phyloP scores from a whole-genome alignment of 1,140 invertebrate species.

The Drosophila melanogaster region DNA sequence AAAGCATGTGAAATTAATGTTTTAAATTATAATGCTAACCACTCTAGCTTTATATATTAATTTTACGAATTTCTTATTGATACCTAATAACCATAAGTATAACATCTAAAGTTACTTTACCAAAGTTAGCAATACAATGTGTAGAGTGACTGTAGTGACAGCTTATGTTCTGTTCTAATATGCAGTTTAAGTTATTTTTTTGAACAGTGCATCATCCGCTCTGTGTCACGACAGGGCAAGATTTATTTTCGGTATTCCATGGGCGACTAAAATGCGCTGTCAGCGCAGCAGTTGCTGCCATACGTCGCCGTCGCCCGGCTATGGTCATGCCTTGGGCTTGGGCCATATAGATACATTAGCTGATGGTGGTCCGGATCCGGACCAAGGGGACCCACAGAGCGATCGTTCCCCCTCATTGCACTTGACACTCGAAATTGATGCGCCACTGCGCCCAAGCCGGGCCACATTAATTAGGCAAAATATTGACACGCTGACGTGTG shows the following conservation, averaged over 20 bases:
- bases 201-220: slow-evolving; percentile 14
- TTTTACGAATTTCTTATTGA: too few relatives aligned
- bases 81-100: too few relatives aligned
- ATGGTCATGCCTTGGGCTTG: slow-evolving; percentile 9
- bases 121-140: too few relatives aligned
- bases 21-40: neutral
- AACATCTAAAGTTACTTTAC: too few relatives aligned
- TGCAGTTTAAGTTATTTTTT: too few relatives aligned
- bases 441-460: slow-evolving; percentile 45
- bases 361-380: slow-evolving; percentile 57
- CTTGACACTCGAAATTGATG: slow-evolving; percentile 77
- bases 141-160: too few relatives aligned
- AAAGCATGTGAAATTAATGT: too few relatives aligned
- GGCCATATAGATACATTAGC: slow-evolving; percentile 62
- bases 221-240: slow-evolving; percentile 65
- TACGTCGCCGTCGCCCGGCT: slow-evolving; percentile 46
- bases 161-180: too few relatives aligned
- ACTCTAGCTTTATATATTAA: too few relatives aligned
- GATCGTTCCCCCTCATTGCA: slow-evolving; percentile 46
- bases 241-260: slow-evolving; percentile 80
- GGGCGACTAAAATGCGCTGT: slow-evolving; percentile 74
- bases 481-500: slow-evolving; percentile 73
- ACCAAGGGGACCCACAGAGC: slow-evolving; percentile 35
- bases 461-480: slow-evolving; percentile 80
- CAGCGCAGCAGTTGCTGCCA: slow-evolving; percentile 76